Conservation (phyloP, 2,113 vertebrate genomes). For the Riparia riparia region DNA sequence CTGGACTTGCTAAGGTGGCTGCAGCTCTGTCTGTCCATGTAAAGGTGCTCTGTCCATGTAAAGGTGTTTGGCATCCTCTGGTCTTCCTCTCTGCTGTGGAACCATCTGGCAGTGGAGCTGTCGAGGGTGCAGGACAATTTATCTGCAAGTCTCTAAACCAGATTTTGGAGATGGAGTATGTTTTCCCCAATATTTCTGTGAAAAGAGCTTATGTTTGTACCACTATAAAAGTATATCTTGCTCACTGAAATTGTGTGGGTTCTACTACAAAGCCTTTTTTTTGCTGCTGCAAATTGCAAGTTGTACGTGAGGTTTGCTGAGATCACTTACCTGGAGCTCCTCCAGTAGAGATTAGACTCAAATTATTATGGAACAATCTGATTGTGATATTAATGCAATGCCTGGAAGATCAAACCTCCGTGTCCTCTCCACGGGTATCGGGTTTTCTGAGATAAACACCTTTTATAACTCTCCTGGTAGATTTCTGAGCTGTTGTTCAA, state of each 20-base stretch:
- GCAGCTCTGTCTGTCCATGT: not conserved
- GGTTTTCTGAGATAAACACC: not conserved
- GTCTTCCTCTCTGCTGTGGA: not conserved
- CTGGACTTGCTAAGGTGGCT: not conserved
- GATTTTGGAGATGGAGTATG: not conserved
- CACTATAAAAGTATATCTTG: not conserved
- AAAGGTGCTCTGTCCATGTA: not conserved
- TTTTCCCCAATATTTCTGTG: not conserved
- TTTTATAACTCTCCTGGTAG: constrained; percentile 6
- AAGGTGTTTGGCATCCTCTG: not conserved
- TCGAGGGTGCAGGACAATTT: not conserved
- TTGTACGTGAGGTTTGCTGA: not conserved
- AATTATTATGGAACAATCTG: not conserved
- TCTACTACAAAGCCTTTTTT: not conserved
- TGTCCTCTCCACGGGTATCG: not conserved
- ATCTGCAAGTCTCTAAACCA: not conserved
- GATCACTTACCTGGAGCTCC: not conserved
- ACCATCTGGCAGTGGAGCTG: not conserved
- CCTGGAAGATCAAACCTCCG: not conserved
- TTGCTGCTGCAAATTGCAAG: not conserved
- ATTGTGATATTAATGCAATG: not conserved
- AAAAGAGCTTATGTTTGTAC: not conserved
- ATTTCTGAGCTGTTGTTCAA: not conserved
- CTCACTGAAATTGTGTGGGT: not conserved
- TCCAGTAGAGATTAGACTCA: not conserved